Evolutionary conservation across 1,140 invertebrate species (phyloP).

Genomic region (Venturia canescens): DNA sequence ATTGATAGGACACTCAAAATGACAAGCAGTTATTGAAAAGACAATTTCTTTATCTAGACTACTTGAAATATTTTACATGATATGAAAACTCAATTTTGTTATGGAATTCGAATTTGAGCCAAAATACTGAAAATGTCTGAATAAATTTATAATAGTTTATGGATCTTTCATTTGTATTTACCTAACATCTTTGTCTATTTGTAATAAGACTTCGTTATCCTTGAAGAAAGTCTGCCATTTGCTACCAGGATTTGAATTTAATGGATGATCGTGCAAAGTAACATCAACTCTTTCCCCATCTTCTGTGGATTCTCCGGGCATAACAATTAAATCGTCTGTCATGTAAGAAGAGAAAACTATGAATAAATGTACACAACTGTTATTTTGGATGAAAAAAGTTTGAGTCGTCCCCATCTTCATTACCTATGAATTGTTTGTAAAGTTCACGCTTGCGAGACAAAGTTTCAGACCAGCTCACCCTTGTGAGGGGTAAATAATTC

Average conservation of each 20-base stretch:
- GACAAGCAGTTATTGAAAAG: no score
- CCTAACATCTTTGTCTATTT: conserved; percentile 98
- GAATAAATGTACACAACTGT: background rate
- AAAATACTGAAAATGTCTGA: no score
- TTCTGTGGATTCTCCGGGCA: conserved; percentile 81
- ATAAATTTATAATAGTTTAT: no score
- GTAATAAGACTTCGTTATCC: conserved; percentile 96
- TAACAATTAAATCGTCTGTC: conserved; percentile 89
- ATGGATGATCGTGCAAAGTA: conserved; percentile 87
- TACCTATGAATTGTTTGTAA: conserved; percentile 91
- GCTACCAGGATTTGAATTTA: conserved; percentile 96
- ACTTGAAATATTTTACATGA: no score
- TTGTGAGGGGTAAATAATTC: conserved; percentile 86
- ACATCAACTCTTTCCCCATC: conserved; percentile 78
- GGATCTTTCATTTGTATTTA: conserved; percentile 60
- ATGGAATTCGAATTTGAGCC: no score
- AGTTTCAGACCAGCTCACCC: conserved; percentile 81
- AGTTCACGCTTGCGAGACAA: conserved; percentile 84
- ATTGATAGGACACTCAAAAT: no score
- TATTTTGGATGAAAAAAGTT: background rate
- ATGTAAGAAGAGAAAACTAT: conserved; percentile 55
- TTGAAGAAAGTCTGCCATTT: conserved; percentile 96
- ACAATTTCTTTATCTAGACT: no score
- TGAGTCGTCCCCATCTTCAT: conserved; percentile 51
- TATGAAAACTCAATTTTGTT: no score